A percentile compares a stretch with the other conserved stretches of the same genome.
Conservation (phyloP, 2,888 invertebrate genomes). For the Ochropacha duplaris region DNA sequence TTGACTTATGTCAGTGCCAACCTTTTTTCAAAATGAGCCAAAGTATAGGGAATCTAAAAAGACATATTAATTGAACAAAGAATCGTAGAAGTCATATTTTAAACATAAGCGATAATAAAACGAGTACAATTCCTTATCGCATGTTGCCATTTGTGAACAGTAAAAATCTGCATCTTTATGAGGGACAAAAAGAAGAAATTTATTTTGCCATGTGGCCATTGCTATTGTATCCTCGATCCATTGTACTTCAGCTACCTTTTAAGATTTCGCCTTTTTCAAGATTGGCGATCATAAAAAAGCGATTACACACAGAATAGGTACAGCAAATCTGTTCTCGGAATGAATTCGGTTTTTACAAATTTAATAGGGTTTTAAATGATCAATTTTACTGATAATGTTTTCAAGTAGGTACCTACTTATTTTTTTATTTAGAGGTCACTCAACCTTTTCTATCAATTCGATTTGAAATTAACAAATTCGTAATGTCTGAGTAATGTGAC, state of each 20-base stretch:
- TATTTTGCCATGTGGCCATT: slow-evolving; percentile 64
- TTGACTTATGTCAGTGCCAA: slow-evolving; percentile 23
- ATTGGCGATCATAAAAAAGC: slow-evolving; percentile 65
- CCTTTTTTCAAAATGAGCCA: no score
- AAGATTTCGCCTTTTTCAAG: slow-evolving; percentile 62
- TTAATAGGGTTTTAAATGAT: background rate
- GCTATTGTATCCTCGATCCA: slow-evolving; percentile 69
- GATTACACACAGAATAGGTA: slow-evolving; percentile 62
- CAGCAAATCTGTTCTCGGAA: slow-evolving; percentile 61
- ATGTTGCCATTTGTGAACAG: slow-evolving; percentile 57
- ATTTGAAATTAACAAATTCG: slow-evolving; percentile 8
- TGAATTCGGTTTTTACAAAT: slow-evolving; percentile 28
- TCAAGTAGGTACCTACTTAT: no score
- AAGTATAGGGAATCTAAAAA: no score
- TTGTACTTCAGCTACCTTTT: slow-evolving; percentile 67
- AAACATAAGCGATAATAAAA: slow-evolving; percentile 28
- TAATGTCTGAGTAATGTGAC: slow-evolving; percentile 8
- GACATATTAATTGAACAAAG: background rate
- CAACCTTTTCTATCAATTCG: slow-evolving; percentile 16
- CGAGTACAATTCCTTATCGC: slow-evolving; percentile 44
- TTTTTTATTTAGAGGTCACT: slow-evolving; percentile 1
- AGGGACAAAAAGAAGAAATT: slow-evolving; percentile 60
- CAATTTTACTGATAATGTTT: background rate
- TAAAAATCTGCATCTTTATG: slow-evolving; percentile 66
- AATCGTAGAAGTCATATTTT: slow-evolving; percentile 11